Conservation (phyloP, 2,888 invertebrate species). For the Aleiodes leptofemur region DNA sequence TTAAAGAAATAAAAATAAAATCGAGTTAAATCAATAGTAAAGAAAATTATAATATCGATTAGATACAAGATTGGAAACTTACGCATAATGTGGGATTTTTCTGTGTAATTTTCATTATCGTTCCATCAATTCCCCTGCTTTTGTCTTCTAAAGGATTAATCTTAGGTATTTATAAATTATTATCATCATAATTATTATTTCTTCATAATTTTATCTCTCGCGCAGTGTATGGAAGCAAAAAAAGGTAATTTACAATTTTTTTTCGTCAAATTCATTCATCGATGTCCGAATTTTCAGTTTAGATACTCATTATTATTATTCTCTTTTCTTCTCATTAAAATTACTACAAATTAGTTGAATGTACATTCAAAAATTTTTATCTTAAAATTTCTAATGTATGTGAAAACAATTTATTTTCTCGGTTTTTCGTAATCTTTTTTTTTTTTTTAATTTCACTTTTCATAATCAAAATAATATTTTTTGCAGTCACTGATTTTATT, state of each 20-base stretch:
- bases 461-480: slow-evolving; percentile 45
- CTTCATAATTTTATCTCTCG: slow-evolving; percentile 14
- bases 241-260: slow-evolving; percentile 24
- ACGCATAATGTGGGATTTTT: slow-evolving; percentile 57
- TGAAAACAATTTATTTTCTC: slow-evolving; percentile 30
- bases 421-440: too few relatives aligned
- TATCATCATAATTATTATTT: too few relatives aligned
- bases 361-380: neutral
- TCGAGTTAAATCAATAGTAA: slow-evolving; percentile 2
- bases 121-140: slow-evolving; percentile 10
- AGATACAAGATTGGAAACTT: slow-evolving; percentile 58
- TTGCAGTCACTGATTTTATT: slow-evolving; percentile 21
- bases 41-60: slow-evolving; percentile 50
- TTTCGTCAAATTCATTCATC: neutral
- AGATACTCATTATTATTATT: slow-evolving; percentile 23
- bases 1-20: slow-evolving; percentile 1
- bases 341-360: slow-evolving; percentile 2
- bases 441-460: neutral
- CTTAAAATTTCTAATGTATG: slow-evolving; percentile 29
- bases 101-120: slow-evolving; percentile 4
- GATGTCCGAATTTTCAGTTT: slow-evolving; percentile 1
- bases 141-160: neutral
- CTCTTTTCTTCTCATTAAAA: neutral
- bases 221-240: slow-evolving; percentile 26
- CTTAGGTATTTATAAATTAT: neutral